phyloP scores from a whole-genome alignment of 2,113 vertebrate genomes.

The Garra rufa region DNA sequence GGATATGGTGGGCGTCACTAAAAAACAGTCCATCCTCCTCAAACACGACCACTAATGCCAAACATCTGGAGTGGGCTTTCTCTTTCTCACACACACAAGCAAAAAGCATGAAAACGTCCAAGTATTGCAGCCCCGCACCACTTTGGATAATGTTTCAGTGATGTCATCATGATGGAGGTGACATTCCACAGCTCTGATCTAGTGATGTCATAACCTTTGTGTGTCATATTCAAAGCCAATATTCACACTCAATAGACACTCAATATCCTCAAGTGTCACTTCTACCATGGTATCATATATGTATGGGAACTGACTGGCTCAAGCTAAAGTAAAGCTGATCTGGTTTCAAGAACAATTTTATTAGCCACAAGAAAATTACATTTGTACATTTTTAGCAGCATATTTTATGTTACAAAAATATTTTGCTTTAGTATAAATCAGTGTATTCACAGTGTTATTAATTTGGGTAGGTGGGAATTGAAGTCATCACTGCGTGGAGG shows the following conservation, averaged over 20 bases:
- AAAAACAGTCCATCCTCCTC: conserved; percentile 33
- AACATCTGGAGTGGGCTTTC: conserved; percentile 31
- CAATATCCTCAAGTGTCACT: not conserved
- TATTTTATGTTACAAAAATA: too few species aligned
- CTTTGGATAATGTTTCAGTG: conserved; percentile 9
- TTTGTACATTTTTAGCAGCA: too few species aligned
- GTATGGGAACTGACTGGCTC: not conserved
- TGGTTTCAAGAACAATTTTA: not conserved
- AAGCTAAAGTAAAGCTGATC: not conserved
- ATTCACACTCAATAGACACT: not conserved
- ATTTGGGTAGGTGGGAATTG: not conserved
- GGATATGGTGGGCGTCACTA: conserved; percentile 17
- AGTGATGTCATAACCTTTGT: not conserved
- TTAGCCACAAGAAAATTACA: not conserved
- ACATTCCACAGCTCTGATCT: not conserved
- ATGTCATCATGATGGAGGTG: conserved; percentile 11
- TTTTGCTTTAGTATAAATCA: too few species aligned
- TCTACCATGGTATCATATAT: not conserved
- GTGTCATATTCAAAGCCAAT: conserved; percentile 3
- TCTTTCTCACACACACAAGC: not conserved
- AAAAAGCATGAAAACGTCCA: not conserved
- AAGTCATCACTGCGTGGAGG: not conserved
- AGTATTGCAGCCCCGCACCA: not conserved
- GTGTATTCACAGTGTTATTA: too few species aligned
- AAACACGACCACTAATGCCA: not conserved